Percentiles rank a stretch among this genome's conserved stretches.
Conservation (phyloP, 2,113 vertebrate genomes). For the Pyrgilauda ruficollis region DNA sequence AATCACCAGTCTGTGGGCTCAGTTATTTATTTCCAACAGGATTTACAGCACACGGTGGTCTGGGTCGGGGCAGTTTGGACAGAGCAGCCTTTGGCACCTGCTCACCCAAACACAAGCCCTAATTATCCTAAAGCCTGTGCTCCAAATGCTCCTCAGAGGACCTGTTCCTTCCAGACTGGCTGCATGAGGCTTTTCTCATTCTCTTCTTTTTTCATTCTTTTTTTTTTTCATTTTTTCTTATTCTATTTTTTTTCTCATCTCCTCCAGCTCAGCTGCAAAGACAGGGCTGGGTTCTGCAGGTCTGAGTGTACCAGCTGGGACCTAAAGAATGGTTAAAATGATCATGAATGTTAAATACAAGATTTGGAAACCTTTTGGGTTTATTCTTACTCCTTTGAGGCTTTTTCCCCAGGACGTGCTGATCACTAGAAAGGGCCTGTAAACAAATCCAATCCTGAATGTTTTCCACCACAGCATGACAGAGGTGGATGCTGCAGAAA, state of each 20-base stretch:
- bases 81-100: not conserved
- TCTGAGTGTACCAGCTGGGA: not conserved
- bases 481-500: not conserved
- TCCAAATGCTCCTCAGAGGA: not conserved
- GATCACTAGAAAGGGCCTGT: not conserved
- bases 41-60: not conserved
- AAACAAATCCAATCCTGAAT: not conserved
- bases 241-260: not conserved
- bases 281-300: fast-evolving
- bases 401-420: not conserved
- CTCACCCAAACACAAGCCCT: not conserved
- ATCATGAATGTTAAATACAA: fast-evolving
- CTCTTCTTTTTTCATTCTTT: too few species aligned
- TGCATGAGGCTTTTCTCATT: not conserved
- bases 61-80: not conserved
- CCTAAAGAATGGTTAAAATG: not conserved
- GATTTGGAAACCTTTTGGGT: not conserved
- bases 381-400: not conserved
- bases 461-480: not conserved
- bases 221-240: too few species aligned
- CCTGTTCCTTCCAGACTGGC: not conserved
- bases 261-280: not conserved
- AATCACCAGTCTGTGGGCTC: not conserved
- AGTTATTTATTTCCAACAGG: not conserved
- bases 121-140: not conserved